Percentiles rank a stretch among this genome's conserved stretches.
Conservation (phyloP, 2,797 vertebrate genomes). For the Thunnus albacares region DNA sequence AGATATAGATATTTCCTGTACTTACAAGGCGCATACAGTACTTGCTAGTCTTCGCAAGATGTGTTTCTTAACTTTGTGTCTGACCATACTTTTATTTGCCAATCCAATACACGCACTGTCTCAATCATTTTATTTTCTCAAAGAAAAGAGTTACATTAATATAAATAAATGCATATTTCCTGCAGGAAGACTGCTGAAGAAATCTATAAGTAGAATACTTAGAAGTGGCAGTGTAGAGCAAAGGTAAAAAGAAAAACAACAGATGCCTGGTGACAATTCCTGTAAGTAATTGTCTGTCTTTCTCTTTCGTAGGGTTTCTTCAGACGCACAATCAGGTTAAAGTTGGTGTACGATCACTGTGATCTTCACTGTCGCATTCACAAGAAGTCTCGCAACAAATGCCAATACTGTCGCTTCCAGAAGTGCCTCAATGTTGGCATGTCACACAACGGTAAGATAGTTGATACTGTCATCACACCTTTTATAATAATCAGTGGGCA, state of each 20-base stretch:
- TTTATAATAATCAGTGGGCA: neutral
- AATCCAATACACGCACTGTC: neutral
- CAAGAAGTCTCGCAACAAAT: constrained; percentile 99
- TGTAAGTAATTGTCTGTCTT: constrained; percentile 6
- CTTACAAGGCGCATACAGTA: neutral
- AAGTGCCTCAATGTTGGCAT: constrained; percentile 98
- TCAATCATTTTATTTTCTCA: neutral
- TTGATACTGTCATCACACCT: neutral
- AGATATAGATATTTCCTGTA: neutral
- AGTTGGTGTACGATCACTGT: constrained; percentile 97
- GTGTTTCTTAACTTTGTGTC: neutral
- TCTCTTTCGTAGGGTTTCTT: constrained; percentile 92
- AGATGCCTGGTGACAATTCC: neutral
- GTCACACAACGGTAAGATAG: constrained; percentile 96
- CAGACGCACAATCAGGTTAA: constrained; percentile 96
- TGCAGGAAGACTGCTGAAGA: neutral
- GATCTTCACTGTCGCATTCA: constrained; percentile 98
- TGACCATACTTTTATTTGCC: constrained; percentile 2
- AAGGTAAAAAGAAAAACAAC: neutral
- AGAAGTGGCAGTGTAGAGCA: neutral
- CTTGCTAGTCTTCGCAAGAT: neutral
- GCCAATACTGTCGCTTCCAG: constrained; percentile 99
- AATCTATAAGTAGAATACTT: neutral
- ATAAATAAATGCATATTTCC: neutral
- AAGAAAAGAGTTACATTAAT: neutral